A percentile compares a stretch with the other conserved stretches of the same genome.
These are phyloP conservation scores for Hirudo medicinalis DNA, from an alignment of 1,140 invertebrate species.

Conservation along the genomic window DNA sequence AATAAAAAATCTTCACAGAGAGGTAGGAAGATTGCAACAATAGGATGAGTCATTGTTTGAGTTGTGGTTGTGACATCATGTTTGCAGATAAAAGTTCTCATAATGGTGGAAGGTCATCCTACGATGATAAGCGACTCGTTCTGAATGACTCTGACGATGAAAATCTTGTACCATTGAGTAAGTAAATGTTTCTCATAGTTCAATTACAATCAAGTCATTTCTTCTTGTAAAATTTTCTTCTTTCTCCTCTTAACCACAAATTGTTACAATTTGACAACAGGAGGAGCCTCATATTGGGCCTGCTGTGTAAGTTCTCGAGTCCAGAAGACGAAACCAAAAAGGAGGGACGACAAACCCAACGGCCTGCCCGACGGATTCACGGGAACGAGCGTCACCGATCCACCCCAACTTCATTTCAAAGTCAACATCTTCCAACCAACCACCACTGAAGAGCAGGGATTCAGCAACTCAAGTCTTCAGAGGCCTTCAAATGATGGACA, in stretches of 20 bases:
- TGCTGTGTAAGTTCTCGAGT: background rate
- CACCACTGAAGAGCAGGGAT: background rate
- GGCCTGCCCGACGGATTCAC: slow-evolving; percentile 6
- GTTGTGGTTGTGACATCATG: background rate
- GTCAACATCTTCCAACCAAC: slow-evolving; percentile 2
- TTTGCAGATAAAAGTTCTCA: slow-evolving; percentile 3
- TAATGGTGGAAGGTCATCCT: background rate
- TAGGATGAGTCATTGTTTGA: background rate
- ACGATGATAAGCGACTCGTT: background rate
- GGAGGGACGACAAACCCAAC: background rate
- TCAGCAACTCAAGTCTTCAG: background rate
- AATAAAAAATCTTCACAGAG: background rate
- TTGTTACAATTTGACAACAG: background rate
- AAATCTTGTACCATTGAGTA: background rate
- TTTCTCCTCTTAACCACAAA: too few relatives aligned
- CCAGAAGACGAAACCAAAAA: background rate
- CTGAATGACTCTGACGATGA: slow-evolving; percentile 7
- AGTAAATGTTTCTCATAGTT: background rate
- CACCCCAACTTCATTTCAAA: background rate
- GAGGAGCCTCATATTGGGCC: background rate
- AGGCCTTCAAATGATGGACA: too few relatives aligned
- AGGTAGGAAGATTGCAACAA: background rate
- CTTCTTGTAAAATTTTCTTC: too few relatives aligned
- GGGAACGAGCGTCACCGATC: background rate
- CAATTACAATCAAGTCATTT: background rate